Conservation (phyloP, 2,797 vertebrate genomes). For the Alca torda region DNA sequence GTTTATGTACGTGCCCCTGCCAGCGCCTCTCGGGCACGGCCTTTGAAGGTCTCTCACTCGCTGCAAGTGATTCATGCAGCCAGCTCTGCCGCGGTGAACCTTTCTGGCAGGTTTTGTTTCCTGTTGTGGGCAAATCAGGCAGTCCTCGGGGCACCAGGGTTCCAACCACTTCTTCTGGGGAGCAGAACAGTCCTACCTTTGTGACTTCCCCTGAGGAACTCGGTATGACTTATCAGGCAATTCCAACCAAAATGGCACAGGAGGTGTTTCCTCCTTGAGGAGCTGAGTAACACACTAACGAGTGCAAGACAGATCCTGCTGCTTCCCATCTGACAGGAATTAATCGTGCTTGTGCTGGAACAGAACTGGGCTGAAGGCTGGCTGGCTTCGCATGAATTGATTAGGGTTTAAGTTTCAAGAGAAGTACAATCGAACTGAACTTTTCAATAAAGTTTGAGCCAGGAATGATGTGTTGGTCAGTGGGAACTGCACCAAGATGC, state of each 20-base stretch:
- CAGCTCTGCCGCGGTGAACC: not conserved
- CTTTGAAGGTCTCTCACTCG: not conserved
- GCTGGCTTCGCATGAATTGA: not conserved
- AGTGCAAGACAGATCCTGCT: not conserved
- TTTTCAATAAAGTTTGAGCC: not conserved
- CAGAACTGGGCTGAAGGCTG: not conserved
- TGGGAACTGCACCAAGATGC: not conserved
- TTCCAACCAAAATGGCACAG: not conserved
- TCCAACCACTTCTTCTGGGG: not conserved
- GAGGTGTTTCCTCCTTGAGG: not conserved
- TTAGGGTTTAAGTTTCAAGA: not conserved
- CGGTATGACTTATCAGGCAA: not conserved
- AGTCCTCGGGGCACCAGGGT: not conserved
- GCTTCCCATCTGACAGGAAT: not conserved
- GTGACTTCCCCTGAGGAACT: not conserved
- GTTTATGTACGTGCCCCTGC: not conserved
- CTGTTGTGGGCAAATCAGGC: not conserved
- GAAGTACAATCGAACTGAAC: slow-evolving; percentile 1
- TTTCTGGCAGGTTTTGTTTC: not conserved
- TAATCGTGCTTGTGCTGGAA: not conserved
- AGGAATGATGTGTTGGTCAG: not conserved
- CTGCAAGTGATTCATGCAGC: not conserved
- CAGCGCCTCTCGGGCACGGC: not conserved
- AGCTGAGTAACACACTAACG: not conserved
- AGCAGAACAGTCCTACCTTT: not conserved